Base-by-base conservation (phyloP, 1,140 invertebrate species). In the Coboldia fuscipes region DNA sequence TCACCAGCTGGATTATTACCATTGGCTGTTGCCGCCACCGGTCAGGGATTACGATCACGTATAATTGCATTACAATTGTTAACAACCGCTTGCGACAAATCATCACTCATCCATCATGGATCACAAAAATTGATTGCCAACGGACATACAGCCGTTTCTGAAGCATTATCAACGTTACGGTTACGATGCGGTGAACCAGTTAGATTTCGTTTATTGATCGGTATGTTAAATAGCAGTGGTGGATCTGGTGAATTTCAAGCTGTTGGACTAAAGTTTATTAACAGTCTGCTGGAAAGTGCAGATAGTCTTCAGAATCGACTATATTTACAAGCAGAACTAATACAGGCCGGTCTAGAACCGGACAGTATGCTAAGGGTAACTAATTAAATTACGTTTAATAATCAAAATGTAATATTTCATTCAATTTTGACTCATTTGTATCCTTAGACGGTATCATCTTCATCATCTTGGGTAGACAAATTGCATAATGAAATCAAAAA, bases 141-240 rank as follows among this genome's bases (percentile, higher is more conserved):
- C 9, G 84, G 83, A 5, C 80, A 85, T 54, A 66, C 67, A 0
- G 70, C 77, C 37, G 79, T 92, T 9, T 79, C 85, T 0, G 88
- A 94, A 52, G 84, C 88, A 0, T 68, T 93, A 35, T 84, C 84
- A 0, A 88, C 84, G 0, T 59, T 93, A 26, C 66, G 88, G 12
- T 58, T 94, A 0, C 64, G 84, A 21, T 86, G 85, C 47, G 86
- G 84, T 15, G 88, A 96, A 50, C 82, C 85, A 0, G 85, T 89
- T 3, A 63, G 88, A 42, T 93, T 92, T 56, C 68, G 86, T 34
- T 77, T 93, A 46, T 65, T 93, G 0, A 74, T 88, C 7, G 84
- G 84, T 3, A 86, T 90, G 58, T 63, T 92, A 17, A 72, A 75
- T 39, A 75, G 76, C 41, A 65, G 70, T 1, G 74, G 75, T 0